Base-by-base conservation (phyloP, 2,797 vertebrate species). In the Trachurus trachurus region DNA sequence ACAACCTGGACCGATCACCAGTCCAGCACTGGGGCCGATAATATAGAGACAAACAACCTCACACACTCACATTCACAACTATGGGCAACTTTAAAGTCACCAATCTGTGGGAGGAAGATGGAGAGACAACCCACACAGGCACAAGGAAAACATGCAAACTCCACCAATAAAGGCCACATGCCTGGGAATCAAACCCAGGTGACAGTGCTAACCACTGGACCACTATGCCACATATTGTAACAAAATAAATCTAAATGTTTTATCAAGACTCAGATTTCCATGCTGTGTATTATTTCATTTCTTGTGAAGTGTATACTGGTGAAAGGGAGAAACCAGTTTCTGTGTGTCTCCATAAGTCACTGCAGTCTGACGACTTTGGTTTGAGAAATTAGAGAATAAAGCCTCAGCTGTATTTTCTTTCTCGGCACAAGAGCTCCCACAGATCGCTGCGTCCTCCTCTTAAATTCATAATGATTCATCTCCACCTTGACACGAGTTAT, bases 401-500 rank as follows among this genome's bases (percentile, higher is more conserved):
- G 22, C 37, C 40, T 63, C 4, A 17, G 13, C 40, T 9, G n/a
- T 45, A 42, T 69, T 59, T 72, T 63, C 16, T 26, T 1, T 56
- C 19, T 74, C n/a, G 5, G 11, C 45, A 29, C 29, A 37, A 17
- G 15, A 15, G 59, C 40, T 72, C 37, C 17, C 29, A 54, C 22
- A 54, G 52, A 68, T 75, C 45, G 17, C 65, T 60, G 34, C 39
- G 95, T 96, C 96, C 95, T 91, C 89, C 81, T 83, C 93, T 91
- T 92, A 93, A 94, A 95, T 95, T 94, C 94, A 95, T 90, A 89
- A 93, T 92, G 92, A 95, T 95, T 94, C 95, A 96, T 96, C 94
- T 95, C 89, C 90, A 84, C 89, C 92, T 89, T 96, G 96, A 96
- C 95, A 95, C 92, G 92, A 96, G 95, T 95, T 95, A 94, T 94